These are phyloP conservation scores for Tanytarsus gracilentus DNA, from an alignment of 2,888 invertebrate species.

Conservation along the genomic window DNA sequence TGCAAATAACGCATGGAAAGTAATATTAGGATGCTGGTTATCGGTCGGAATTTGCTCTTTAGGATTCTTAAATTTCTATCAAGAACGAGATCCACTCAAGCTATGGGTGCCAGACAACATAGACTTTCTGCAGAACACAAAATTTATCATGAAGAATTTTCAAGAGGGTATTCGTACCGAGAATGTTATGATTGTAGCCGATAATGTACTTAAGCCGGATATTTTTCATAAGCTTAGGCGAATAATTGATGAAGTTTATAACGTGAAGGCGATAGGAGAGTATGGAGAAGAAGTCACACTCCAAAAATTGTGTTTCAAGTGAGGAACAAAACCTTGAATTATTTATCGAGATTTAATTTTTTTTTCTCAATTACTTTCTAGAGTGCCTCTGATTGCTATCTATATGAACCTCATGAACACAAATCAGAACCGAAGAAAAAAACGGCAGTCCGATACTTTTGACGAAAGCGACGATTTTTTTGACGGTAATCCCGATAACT, in stretches of 20 bases:
- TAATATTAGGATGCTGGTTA: conserved; percentile 45
- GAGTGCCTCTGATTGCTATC: background rate
- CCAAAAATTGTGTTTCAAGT: conserved; percentile 33
- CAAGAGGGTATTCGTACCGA: conserved; percentile 55
- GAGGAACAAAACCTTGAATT: background rate
- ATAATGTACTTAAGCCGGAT: conserved; percentile 56
- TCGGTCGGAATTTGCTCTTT: conserved; percentile 51
- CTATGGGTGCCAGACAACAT: conserved; percentile 65
- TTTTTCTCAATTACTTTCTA: background rate
- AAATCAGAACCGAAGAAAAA: background rate
- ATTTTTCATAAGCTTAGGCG: conserved; percentile 48
- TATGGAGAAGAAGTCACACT: conserved; percentile 32
- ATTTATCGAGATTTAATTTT: background rate
- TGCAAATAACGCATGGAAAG: conserved; percentile 52
- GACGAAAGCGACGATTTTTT: conserved; percentile 36
- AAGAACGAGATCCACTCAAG: conserved; percentile 65
- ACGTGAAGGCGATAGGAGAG: conserved; percentile 39
- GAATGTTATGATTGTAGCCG: conserved; percentile 53
- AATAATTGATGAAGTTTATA: conserved; percentile 47
- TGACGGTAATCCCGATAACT: conserved; percentile 34
- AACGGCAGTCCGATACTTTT: conserved; percentile 17
- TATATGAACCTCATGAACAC: background rate
- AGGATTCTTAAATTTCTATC: conserved; percentile 56
- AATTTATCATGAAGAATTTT: conserved; percentile 62
- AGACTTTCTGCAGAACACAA: conserved; percentile 57